Percentiles rank a stretch among this genome's conserved stretches.
phyloP scores from a whole-genome alignment of 2,888 invertebrate species.

The Spodoptera picta region DNA sequence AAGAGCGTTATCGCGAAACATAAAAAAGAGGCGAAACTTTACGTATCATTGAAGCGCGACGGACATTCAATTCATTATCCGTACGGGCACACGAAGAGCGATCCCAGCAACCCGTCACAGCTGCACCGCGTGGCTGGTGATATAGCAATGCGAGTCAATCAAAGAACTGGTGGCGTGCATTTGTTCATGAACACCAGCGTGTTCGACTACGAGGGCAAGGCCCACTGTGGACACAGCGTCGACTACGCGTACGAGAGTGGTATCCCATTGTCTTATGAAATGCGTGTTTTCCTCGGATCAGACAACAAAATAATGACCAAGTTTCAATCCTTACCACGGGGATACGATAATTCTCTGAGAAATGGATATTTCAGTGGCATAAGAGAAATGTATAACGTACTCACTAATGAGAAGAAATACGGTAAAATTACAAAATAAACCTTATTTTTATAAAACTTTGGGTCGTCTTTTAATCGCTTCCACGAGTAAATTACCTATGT shows the following conservation, averaged over 20 bases:
- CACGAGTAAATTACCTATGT: conserved; percentile 39
- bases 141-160: conserved; percentile 73
- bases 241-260: conserved; percentile 72
- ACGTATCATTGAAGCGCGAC: conserved; percentile 92
- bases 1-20: conserved; percentile 86
- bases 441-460: conserved; percentile 33
- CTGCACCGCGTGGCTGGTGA: conserved; percentile 65
- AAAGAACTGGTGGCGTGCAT: conserved; percentile 69
- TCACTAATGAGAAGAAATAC: conserved; percentile 67
- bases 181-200: conserved; percentile 72
- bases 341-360: conserved; percentile 70
- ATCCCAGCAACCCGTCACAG: conserved; percentile 32
- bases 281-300: conserved; percentile 77
- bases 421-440: conserved; percentile 53
- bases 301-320: conserved; percentile 68
- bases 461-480: conserved; percentile 50
- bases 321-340: conserved; percentile 76
- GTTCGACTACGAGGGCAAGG: conserved; percentile 66
- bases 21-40: conserved; percentile 87
- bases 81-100: conserved; percentile 84
- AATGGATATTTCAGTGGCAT: conserved; percentile 77
- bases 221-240: conserved; percentile 79
- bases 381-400: conserved; percentile 71
- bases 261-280: conserved; percentile 71
- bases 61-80: conserved; percentile 91